phyloP scores from a whole-genome alignment of 2,797 vertebrate genomes.

The Cephalopachus bancanus region DNA sequence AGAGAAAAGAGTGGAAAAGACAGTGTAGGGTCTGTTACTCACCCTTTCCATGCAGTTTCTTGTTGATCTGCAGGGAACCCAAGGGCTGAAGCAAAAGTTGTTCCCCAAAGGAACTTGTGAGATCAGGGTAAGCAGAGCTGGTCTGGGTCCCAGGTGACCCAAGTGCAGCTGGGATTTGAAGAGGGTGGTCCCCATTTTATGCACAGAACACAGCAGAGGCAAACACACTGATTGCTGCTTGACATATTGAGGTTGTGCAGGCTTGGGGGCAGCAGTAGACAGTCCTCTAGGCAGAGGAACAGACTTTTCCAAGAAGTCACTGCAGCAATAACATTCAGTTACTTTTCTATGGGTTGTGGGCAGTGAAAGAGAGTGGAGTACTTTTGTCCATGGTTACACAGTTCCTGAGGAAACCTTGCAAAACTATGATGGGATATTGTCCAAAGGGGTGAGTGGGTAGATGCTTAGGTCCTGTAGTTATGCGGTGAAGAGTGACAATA shows the following conservation, averaged over 20 bases:
- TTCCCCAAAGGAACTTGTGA: constrained; percentile 9
- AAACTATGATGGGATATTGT: not conserved
- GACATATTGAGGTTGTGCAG: not conserved
- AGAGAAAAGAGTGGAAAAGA: not conserved
- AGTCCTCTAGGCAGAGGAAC: not conserved
- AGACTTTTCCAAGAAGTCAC: constrained; percentile 11
- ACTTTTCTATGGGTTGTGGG: not conserved
- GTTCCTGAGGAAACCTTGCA: not conserved
- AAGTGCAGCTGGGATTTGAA: not conserved
- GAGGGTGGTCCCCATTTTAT: not conserved
- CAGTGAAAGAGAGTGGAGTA: not conserved
- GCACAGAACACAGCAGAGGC: not conserved
- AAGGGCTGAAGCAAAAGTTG: not conserved
- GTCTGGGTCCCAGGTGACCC: not conserved
- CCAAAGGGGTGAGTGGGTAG: not conserved
- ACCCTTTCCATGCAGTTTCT: not conserved
- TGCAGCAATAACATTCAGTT: not conserved
- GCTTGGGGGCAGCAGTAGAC: not conserved
- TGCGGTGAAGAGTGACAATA: constrained; percentile 21
- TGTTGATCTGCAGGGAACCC: not conserved
- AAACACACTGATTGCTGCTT: not conserved
- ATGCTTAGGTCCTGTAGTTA: not conserved
- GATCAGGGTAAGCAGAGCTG: not conserved
- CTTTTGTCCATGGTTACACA: not conserved
- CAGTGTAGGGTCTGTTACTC: not conserved